Percentiles rank a stretch among this genome's conserved stretches.
Evolutionary conservation across 2,797 vertebrate genomes (phyloP).

Genomic region (Orientallactaga sibirica): DNA sequence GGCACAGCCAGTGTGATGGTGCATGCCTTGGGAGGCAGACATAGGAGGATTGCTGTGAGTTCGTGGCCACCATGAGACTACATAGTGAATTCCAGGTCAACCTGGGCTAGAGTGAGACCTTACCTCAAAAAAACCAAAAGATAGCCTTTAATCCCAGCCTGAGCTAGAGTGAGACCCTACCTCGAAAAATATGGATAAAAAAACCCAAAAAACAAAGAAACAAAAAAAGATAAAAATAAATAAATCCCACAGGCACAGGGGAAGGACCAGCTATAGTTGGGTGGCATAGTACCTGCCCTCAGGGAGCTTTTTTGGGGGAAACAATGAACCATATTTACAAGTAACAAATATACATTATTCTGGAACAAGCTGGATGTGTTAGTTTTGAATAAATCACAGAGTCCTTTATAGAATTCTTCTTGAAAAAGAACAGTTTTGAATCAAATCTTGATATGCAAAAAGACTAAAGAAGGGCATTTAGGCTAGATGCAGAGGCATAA

Average conservation of each 20-base stretch:
- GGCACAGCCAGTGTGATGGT: too few species aligned
- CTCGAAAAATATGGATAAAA: too few species aligned
- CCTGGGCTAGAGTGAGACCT: too few species aligned
- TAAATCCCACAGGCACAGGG: not conserved
- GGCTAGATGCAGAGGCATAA: not conserved
- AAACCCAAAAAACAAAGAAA: too few species aligned
- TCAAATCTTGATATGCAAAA: not conserved
- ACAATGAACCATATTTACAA: not conserved
- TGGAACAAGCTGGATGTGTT: not conserved
- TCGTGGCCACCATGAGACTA: too few species aligned
- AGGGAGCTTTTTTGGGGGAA: not conserved
- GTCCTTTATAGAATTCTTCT: not conserved
- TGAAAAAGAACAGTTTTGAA: slow-evolving; percentile 40
- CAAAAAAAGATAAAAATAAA: too few species aligned
- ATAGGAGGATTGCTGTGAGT: too few species aligned
- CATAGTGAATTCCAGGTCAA: too few species aligned
- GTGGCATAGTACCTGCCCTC: not conserved
- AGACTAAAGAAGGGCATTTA: not conserved
- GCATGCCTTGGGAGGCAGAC: too few species aligned
- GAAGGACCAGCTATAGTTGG: not conserved
- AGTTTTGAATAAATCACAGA: not conserved
- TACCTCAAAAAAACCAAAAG: too few species aligned
- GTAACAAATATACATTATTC: not conserved
- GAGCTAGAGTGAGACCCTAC: too few species aligned
- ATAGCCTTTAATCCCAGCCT: too few species aligned